Conservation (phyloP, 2,113 vertebrate species). For the Psilopsiagon aurifrons region DNA sequence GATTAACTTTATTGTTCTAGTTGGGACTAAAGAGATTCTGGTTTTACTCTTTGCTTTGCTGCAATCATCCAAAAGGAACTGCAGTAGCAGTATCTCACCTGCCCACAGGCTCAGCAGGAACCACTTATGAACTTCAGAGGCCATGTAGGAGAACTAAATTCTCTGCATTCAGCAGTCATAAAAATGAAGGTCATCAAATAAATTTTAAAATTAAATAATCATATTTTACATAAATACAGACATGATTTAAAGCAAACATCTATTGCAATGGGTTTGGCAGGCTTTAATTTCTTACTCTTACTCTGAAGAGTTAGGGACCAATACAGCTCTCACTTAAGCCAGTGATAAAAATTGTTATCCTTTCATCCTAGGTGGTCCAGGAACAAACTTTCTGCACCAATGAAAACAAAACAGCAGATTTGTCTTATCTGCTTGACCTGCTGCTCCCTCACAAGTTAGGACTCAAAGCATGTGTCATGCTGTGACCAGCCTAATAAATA, state of each 20-base stretch:
- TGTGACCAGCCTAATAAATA: not conserved
- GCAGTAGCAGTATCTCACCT: not conserved
- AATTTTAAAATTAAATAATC: not conserved
- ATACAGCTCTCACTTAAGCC: not conserved
- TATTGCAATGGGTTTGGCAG: not conserved
- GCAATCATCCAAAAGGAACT: not conserved
- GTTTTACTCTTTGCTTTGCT: not conserved
- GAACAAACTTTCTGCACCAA: not conserved
- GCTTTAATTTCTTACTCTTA: not conserved
- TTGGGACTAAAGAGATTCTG: not conserved
- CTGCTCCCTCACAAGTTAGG: not conserved
- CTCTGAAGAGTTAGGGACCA: not conserved
- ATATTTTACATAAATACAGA: not conserved
- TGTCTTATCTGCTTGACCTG: not conserved
- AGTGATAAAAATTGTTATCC: not conserved
- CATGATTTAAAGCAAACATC: not conserved
- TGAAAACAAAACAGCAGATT: not conserved
- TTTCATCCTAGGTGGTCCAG: not conserved
- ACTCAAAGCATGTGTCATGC: not conserved
- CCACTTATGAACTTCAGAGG: not conserved
- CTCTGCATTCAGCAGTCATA: not conserved
- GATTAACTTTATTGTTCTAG: not conserved
- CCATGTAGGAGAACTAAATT: not conserved
- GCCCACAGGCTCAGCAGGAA: not conserved
- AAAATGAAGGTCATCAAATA: not conserved